Percentiles rank a stretch among this genome's conserved stretches.
Evolutionary conservation across 2,797 vertebrate species (phyloP).

Genomic region (Poecilia wingei): DNA sequence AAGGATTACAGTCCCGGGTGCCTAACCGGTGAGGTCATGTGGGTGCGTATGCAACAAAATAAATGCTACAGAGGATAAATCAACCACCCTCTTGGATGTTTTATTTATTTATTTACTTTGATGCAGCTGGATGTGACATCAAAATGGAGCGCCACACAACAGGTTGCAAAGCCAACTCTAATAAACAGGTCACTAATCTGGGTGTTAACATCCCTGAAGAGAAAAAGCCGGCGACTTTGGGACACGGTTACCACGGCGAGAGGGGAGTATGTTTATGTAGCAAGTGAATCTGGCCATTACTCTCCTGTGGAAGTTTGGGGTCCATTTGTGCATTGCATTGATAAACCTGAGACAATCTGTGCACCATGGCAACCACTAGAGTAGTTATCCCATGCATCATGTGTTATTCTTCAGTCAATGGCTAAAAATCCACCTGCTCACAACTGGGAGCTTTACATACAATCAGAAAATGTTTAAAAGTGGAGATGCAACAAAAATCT

Average conservation of each 20-base stretch:
- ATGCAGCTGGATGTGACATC: conserved; percentile 23
- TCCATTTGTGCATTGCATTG: conserved; percentile 30
- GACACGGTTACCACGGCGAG: conserved; percentile 55
- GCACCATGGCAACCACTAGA: conserved; percentile 36
- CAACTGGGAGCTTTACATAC: conserved; percentile 7
- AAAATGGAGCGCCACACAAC: conserved; percentile 9
- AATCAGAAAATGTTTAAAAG: not conserved
- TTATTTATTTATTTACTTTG: not conserved
- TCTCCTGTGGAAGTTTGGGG: conserved; percentile 24
- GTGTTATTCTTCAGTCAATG: conserved; percentile 1
- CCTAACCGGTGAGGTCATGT: conserved; percentile 60
- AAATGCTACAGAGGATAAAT: conserved; percentile 26
- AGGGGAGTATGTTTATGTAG: conserved; percentile 38
- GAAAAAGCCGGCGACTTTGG: conserved; percentile 44
- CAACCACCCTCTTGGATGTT: conserved; percentile 20
- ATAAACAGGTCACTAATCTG: conserved; percentile 28
- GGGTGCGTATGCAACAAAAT: conserved; percentile 29
- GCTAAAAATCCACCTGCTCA: conserved; percentile 10
- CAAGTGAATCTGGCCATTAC: conserved; percentile 33
- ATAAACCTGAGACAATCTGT: conserved; percentile 8
- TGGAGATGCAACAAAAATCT: not conserved
- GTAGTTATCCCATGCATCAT: conserved; percentile 3
- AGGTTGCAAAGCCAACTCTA: conserved; percentile 7
- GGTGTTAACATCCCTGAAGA: conserved; percentile 30
- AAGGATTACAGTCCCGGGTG: conserved; percentile 53